Evolutionary conservation across 2,888 invertebrate genomes (phyloP).

Genomic region (Oscheius sp.): DNA sequence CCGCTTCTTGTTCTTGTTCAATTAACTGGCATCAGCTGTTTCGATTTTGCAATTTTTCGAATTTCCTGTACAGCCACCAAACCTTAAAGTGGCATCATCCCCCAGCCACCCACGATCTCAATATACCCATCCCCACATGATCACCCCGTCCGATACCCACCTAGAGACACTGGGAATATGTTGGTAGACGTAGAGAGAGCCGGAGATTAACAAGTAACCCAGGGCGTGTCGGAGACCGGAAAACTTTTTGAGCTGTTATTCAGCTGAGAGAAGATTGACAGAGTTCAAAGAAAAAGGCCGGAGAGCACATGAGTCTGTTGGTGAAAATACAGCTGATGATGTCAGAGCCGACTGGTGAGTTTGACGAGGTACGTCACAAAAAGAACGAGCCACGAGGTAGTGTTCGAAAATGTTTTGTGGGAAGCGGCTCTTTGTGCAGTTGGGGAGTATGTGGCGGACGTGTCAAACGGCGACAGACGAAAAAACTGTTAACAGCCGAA

Average conservation of each 20-base stretch:
- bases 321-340: slow-evolving; percentile 26
- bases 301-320: neutral
- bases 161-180: no score
- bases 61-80: no score
- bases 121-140: no score
- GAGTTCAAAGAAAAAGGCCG: neutral
- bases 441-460: neutral
- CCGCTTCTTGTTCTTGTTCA: no score
- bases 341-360: slow-evolving; percentile 10
- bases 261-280: slow-evolving; percentile 15
- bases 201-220: no score
- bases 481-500: neutral
- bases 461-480: neutral
- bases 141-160: no score
- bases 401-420: neutral
- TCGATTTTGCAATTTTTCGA: no score
- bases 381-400: neutral
- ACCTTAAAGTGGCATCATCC: no score
- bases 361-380: slow-evolving; percentile 32
- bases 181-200: no score
- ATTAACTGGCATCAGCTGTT: no score
- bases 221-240: neutral
- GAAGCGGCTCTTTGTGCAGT: neutral
- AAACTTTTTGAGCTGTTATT: slow-evolving; percentile 10
- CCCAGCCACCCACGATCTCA: no score